Conservation (phyloP, 2,888 invertebrate genomes). For the Drosophila phalerata region DNA sequence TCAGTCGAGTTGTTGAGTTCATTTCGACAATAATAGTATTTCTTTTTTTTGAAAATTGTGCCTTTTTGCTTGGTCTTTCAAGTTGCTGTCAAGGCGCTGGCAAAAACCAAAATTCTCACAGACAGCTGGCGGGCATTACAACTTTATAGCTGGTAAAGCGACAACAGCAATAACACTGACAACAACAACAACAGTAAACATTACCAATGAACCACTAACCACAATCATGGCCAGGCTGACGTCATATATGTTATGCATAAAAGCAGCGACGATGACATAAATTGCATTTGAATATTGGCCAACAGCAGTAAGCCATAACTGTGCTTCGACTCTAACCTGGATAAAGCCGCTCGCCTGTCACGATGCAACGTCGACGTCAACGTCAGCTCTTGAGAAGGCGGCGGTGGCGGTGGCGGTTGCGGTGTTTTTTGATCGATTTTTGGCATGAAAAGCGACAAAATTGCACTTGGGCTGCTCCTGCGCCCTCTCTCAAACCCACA, state of each 20-base stretch:
- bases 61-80: slow-evolving; percentile 39
- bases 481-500: slow-evolving; percentile 16
- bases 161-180: slow-evolving; percentile 38
- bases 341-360: slow-evolving; percentile 67
- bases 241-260: slow-evolving; percentile 64
- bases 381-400: slow-evolving; percentile 18
- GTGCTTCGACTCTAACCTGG: slow-evolving; percentile 19
- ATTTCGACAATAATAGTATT: slow-evolving; percentile 31
- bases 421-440: slow-evolving; percentile 71
- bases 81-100: slow-evolving; percentile 54
- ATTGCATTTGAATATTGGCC: slow-evolving; percentile 84
- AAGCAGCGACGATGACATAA: slow-evolving; percentile 79
- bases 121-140: slow-evolving; percentile 74
- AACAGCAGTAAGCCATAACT: slow-evolving; percentile 70
- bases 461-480: slow-evolving; percentile 47
- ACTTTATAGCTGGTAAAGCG: slow-evolving; percentile 64
- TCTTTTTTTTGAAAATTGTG: slow-evolving; percentile 17
- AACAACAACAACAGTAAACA: slow-evolving; percentile 31
- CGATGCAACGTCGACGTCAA: slow-evolving; percentile 56
- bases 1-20: slow-evolving; percentile 29
- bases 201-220: slow-evolving; percentile 58
- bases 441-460: slow-evolving; percentile 67
- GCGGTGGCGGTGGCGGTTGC: slow-evolving; percentile 16
- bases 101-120: slow-evolving; percentile 55
- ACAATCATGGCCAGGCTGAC: slow-evolving; percentile 74